Conservation (phyloP, 2,888 invertebrate species). For the Azorinus chamasolen region DNA sequence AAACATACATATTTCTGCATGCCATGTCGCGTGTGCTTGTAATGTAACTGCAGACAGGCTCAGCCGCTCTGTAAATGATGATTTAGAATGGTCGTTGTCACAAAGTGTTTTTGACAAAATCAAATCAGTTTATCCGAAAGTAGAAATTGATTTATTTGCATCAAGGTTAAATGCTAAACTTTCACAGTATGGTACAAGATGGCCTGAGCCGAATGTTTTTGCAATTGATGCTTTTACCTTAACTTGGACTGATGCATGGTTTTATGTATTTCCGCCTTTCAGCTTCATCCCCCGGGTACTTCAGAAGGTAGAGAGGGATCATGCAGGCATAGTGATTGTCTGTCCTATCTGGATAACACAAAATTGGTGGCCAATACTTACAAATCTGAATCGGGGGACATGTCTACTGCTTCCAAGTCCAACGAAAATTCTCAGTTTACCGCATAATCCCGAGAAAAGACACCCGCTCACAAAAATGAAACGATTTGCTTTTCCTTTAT, state of each 20-base stretch:
- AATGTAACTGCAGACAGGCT: constrained; percentile 44
- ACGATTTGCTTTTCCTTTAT: constrained; percentile 26
- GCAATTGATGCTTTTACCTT: not conserved
- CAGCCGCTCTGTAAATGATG: constrained; percentile 40
- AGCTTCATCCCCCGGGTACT: constrained; percentile 17
- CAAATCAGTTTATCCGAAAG: not conserved
- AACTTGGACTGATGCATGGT: constrained; percentile 8
- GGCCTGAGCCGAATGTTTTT: no score
- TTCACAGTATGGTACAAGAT: no score
- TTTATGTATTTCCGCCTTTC: constrained; percentile 41
- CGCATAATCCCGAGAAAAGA: constrained; percentile 10
- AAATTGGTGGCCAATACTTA: constrained; percentile 24
- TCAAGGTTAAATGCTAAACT: constrained; percentile 28
- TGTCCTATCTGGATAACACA: constrained; percentile 35
- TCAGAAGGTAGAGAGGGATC: constrained; percentile 20
- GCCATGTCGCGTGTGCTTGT: constrained; percentile 31
- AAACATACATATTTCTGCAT: constrained; percentile 27
- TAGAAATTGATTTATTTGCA: constrained; percentile 27
- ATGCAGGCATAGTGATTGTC: constrained; percentile 12
- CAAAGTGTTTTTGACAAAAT: constrained; percentile 20
- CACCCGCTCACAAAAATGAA: constrained; percentile 25
- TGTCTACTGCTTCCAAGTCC: constrained; percentile 8
- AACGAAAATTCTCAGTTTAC: constrained; percentile 9
- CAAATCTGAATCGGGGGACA: not conserved
- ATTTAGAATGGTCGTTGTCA: constrained; percentile 54